These are phyloP conservation scores for Cyclargus thomasi DNA, from an alignment of 1,140 invertebrate species.

Conservation along the genomic window DNA sequence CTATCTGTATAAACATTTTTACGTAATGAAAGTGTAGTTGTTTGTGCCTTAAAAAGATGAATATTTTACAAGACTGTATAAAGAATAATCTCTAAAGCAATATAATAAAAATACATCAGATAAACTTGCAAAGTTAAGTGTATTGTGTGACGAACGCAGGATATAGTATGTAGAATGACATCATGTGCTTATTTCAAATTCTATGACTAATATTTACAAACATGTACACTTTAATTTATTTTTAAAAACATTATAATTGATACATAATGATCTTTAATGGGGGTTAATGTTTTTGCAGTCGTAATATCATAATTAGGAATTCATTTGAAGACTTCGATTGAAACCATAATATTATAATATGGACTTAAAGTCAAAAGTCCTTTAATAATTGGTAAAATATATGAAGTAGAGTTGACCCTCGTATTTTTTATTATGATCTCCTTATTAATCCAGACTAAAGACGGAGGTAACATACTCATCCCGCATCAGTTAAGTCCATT, in stretches of 20 bases:
- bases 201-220: neutral
- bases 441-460: no score
- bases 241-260: neutral
- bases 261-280: conserved; percentile 2
- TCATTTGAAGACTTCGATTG: no score
- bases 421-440: no score
- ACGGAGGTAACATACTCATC: no score
- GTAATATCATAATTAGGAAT: neutral
- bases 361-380: no score
- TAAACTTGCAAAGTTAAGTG: neutral
- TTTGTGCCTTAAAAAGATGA: no score
- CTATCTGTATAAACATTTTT: neutral
- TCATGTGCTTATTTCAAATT: neutral
- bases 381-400: no score
- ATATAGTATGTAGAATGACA: neutral
- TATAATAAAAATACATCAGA: neutral
- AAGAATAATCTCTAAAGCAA: no score
- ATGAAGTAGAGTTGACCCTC: no score
- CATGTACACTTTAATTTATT: neutral
- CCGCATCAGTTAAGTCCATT: no score
- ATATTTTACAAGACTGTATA: no score
- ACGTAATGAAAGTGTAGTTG: neutral
- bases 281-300: neutral
- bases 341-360: no score
- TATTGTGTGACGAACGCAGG: neutral